Conservation (phyloP, 2,797 vertebrate genomes). For the Anguilla pacifica region DNA sequence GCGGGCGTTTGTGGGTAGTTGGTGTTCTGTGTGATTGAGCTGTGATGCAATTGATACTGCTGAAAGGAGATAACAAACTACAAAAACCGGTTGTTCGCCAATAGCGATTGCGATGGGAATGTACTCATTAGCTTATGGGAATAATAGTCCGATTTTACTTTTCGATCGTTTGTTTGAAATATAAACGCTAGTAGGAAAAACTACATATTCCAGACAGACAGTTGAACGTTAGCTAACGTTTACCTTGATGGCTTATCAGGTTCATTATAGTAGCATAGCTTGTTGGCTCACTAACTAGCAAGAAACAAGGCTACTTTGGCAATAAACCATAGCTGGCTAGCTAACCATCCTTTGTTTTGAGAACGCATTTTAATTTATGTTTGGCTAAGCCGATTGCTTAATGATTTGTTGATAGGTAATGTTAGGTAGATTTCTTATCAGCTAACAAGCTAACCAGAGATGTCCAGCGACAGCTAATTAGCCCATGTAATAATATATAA, state of each 20-base stretch:
- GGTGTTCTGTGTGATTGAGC: slow-evolving; percentile 58
- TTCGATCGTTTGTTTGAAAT: neutral
- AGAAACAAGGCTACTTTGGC: neutral
- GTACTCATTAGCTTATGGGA: slow-evolving; percentile 44
- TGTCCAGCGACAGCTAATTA: neutral
- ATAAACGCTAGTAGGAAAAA: slow-evolving; percentile 33
- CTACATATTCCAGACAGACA: slow-evolving; percentile 45
- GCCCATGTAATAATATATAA: too few relatives aligned
- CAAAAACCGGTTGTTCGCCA: slow-evolving; percentile 31
- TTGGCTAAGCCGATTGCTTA: neutral
- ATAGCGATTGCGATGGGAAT: neutral
- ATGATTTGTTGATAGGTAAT: neutral
- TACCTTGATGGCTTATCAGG: neutral
- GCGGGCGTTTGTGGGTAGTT: slow-evolving; percentile 52
- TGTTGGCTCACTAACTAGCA: neutral
- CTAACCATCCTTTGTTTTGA: neutral
- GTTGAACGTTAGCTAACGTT: neutral
- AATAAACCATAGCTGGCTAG: neutral
- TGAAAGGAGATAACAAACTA: slow-evolving; percentile 49
- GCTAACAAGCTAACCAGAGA: neutral
- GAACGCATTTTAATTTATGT: neutral
- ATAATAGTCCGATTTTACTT: slow-evolving; percentile 51
- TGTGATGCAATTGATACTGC: neutral
- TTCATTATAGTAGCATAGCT: neutral
- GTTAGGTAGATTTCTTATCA: neutral